A percentile compares a stretch with the other conserved stretches of the same genome.
Evolutionary conservation across 2,888 invertebrate species (phyloP).

Genomic region (Acrobasis suavella): DNA sequence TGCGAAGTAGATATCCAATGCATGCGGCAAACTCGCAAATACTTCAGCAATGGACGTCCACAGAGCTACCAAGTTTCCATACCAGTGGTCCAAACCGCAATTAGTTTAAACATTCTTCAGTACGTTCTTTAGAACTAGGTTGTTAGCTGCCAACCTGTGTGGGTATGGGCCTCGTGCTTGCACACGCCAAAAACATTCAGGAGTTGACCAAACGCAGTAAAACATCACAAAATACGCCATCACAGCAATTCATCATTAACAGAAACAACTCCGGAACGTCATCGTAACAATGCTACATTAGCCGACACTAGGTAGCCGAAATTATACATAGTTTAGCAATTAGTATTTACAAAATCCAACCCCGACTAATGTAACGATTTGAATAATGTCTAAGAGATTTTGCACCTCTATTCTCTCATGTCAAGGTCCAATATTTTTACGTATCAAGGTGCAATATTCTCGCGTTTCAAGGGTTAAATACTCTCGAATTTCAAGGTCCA

Average conservation of each 20-base stretch:
- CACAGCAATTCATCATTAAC: constrained; percentile 10
- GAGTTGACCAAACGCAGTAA: constrained; percentile 14
- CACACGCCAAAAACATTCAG: constrained; percentile 17
- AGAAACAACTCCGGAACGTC: constrained; percentile 20
- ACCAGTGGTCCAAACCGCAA: too few species aligned
- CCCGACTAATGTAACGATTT: not conserved
- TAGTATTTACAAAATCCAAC: constrained; percentile 5
- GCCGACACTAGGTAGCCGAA: not conserved
- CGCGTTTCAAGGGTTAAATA: too few species aligned
- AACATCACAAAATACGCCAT: constrained; percentile 17
- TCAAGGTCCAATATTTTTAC: too few species aligned
- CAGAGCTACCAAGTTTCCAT: not conserved
- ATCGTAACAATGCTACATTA: constrained; percentile 11
- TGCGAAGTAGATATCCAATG: constrained; percentile 1
- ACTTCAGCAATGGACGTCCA: not conserved
- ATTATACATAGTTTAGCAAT: constrained; percentile 8
- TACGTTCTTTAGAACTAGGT: too few species aligned
- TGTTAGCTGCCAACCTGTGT: not conserved
- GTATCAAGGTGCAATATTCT: too few species aligned
- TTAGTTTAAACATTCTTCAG: too few species aligned
- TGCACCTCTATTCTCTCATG: too few species aligned
- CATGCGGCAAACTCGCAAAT: not conserved
- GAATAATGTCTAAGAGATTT: too few species aligned
- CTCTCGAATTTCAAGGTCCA: too few species aligned
- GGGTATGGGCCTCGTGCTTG: constrained; percentile 7